Evolutionary conservation across 1,140 invertebrate genomes (phyloP), one percentile per base, ranked within the genome.

Genomic region (Eupeodes corollae): DNA sequence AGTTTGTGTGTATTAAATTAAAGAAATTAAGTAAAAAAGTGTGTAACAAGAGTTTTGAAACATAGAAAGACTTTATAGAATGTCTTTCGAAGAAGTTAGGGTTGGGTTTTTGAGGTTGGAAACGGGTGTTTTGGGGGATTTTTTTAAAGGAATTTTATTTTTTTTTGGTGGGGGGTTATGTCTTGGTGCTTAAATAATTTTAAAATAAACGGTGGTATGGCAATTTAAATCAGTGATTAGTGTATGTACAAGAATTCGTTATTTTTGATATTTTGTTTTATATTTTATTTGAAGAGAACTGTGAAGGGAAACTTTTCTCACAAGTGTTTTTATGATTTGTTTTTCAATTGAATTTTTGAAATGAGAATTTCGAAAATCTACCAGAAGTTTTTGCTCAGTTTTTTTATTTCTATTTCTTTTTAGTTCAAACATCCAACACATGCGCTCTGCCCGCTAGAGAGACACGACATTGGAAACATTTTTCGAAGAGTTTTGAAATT

Each of bases 371-470:
- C 21, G 21, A 26, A 26, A 26, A 26, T 26, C 21, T 26, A 26
- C 3, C 21, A 26, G 21, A 26, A 26, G 21, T 26, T 26, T 26
- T 26, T 26, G 21, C 21, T 26, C 21, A 26, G 21, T 26, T 26
- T 26, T 26, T 26, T 26, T 26, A 5, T 26, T 26, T 26, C 8
- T 26, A 5, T 26, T 26, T 26, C 8, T 26, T 26, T 26, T n/a
- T n/a, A n/a, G n/a, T n/a, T n/a, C n/a, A n/a, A 55, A 68, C 64
- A 67, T 68, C 64, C 65, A 67, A 68, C 65, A 68, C 65, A 68
- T 67, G 62, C 65, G 64, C 65, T 68, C 65, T 68, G 65, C 64
- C 64, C 64, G 63, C 55, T 57, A 53, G 54, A 59, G 56, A 62
- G 59, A 62, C 59, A 64, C 58, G 60, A 56, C 61, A 61, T 58